Percentiles rank a stretch among this genome's conserved stretches.
These are phyloP conservation scores for Diabrotica undecimpunctata DNA, from an alignment of 1,140 invertebrate genomes.

Conservation along the genomic window DNA sequence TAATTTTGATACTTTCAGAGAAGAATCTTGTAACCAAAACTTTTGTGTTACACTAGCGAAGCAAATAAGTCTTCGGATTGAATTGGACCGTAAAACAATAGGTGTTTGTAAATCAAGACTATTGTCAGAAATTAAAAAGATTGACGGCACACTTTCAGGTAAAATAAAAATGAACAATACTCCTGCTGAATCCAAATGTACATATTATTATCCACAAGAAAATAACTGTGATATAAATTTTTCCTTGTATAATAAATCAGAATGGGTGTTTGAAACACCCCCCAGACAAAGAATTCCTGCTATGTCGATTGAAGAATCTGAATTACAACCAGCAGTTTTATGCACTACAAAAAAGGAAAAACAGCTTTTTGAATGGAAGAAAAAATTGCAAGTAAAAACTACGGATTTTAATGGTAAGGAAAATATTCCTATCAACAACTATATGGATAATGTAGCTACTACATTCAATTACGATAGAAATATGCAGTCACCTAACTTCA, in stretches of 20 bases:
- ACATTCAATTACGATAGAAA: too few relatives aligned
- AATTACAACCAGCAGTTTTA: conserved; percentile 19
- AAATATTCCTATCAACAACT: neutral
- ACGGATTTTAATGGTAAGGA: conserved; percentile 5
- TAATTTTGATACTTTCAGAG: too few relatives aligned
- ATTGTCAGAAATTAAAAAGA: conserved; percentile 19
- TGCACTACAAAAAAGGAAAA: conserved; percentile 6
- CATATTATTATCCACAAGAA: neutral
- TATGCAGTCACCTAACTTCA: too few relatives aligned
- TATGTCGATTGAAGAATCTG: conserved; percentile 10
- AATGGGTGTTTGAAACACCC: conserved; percentile 29
- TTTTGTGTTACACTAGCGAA: too few relatives aligned
- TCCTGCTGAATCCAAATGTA: neutral
- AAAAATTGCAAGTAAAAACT: conserved; percentile 1
- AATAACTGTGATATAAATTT: conserved; percentile 21
- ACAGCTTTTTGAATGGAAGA: conserved; percentile 17
- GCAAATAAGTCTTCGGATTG: too few relatives aligned
- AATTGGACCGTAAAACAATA: too few relatives aligned
- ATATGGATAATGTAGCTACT: neutral
- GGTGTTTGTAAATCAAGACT: conserved; percentile 10
- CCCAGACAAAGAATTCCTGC: conserved; percentile 16
- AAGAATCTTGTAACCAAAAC: too few relatives aligned
- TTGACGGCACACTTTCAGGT: conserved; percentile 19
- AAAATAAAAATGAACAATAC: conserved; percentile 8
- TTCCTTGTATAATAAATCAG: conserved; percentile 13